A percentile compares a stretch with the other conserved stretches of the same genome.
phyloP scores from a whole-genome alignment of 2,797 vertebrate genomes.

The Acanthurus lineatus region DNA sequence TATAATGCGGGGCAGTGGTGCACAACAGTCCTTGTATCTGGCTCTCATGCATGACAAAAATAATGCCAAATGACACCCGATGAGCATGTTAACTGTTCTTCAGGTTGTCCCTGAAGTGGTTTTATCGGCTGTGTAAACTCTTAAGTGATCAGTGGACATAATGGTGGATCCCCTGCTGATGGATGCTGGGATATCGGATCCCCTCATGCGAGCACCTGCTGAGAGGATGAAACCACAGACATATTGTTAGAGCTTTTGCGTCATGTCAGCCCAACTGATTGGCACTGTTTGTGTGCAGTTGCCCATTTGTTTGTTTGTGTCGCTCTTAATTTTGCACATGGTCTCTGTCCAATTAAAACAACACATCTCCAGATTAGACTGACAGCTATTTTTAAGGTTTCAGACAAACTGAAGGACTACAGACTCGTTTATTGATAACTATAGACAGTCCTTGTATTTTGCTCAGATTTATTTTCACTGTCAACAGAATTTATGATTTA shows the following conservation, averaged over 20 bases:
- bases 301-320: constrained; percentile 19
- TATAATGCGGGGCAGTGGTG: background rate
- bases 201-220: constrained; percentile 38
- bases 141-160: constrained; percentile 51
- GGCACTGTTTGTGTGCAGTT: background rate
- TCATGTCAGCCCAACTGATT: background rate
- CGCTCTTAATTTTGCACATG: constrained; percentile 33
- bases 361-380: background rate
- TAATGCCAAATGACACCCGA: background rate
- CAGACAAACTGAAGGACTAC: background rate
- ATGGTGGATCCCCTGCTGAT: constrained; percentile 51
- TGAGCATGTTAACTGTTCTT: background rate
- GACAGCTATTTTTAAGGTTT: background rate
- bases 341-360: constrained; percentile 7
- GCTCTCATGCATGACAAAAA: background rate
- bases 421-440: background rate
- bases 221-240: constrained; percentile 57
- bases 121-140: constrained; percentile 17
- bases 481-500: no score
- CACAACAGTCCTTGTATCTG: background rate
- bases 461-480: no score
- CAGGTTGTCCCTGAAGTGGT: background rate
- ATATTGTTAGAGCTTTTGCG: constrained; percentile 17
- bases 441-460: no score
- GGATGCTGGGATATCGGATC: constrained; percentile 47